Base-by-base conservation (phyloP, 30 jellyfish, hydroid and myxozoan genomes). In the Calvadosia cruxmelitensis region DNA sequence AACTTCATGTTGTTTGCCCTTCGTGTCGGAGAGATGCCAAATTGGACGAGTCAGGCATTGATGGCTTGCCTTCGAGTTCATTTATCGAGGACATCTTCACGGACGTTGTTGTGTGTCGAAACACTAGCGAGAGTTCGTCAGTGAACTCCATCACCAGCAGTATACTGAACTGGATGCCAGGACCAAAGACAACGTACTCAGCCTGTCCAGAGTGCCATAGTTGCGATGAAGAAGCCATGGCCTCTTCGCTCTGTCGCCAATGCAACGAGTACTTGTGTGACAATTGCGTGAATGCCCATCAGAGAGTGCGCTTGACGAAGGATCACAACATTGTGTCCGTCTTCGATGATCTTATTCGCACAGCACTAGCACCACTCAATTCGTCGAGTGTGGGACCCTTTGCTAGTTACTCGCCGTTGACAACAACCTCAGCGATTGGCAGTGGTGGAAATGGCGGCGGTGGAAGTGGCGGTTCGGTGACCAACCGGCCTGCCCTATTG, bases 191-290 rank as follows among this genome's bases (percentile, higher is more conserved):
- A 63, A 76, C 50, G 29, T 76, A 71, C 69, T 67, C 84, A 0
- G 76, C 53, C 29, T 77, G 67, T 31, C 91, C 91, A 15, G 96
- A 87, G 50, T 87, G 94, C 65, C 52, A 79, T 35, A 73, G 79
- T 35, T 87, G 94, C 64, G 96, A 87, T 33, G 94, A 87, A 50
- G 96, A 93, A 27, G 78, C 86, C 2, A 33, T 80, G 10, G 96
- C 94, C 23, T 74, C 42, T 50, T 80, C 86, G n/a, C 33, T 76
- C 34, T 87, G 96, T 57, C 92, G 94, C n/a, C 87, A 87, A 34
- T 87, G 96, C 65, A 87, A 77, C 70, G 96, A 87, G 49, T 87
- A 87, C 49, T 57, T 87, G 31, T 87, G 96, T 66, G 94, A 80
- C 49, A 71, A 87, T 28, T 87, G 96, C 71, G 94, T 77, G 34